phyloP scores from a whole-genome alignment of 2,797 vertebrate species.

The Glyptemys insculpta region DNA sequence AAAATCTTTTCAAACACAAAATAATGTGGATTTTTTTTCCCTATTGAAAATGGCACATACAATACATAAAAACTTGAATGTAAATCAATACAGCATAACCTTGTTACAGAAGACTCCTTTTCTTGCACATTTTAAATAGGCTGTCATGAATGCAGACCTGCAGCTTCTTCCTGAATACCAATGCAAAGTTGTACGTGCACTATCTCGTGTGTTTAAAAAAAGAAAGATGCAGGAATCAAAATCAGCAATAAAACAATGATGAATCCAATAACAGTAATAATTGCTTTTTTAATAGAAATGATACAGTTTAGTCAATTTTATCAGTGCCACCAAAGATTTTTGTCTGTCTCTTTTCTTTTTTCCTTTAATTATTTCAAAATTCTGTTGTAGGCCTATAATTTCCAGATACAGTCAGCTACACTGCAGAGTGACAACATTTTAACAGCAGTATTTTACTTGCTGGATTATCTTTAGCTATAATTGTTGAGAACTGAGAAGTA shows the following conservation, averaged over 20 bases:
- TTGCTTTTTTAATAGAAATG: not conserved
- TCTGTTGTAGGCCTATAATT: not conserved
- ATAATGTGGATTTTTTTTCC: not conserved
- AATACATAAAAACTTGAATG: slow-evolving; percentile 59
- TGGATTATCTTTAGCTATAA: not conserved
- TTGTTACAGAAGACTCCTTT: slow-evolving; percentile 60
- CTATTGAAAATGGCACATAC: slow-evolving; percentile 42
- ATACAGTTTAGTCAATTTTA: not conserved
- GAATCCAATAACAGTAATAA: not conserved
- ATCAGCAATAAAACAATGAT: not conserved
- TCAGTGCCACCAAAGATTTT: not conserved
- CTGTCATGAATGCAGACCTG: slow-evolving; percentile 46
- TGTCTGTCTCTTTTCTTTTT: not conserved
- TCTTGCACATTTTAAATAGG: slow-evolving; percentile 64
- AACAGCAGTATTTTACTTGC: not conserved
- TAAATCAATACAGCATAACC: slow-evolving; percentile 70
- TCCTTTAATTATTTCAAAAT: not conserved
- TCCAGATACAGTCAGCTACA: not conserved
- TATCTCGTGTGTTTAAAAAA: not conserved
- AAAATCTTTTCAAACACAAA: not conserved
- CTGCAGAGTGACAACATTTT: not conserved
- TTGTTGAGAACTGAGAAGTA: not conserved
- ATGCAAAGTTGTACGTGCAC: not conserved
- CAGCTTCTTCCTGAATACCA: slow-evolving; percentile 43
- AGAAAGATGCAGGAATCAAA: not conserved